Base-by-base conservation (phyloP, 2,888 invertebrate genomes). In the Drosophila robusta region DNA sequence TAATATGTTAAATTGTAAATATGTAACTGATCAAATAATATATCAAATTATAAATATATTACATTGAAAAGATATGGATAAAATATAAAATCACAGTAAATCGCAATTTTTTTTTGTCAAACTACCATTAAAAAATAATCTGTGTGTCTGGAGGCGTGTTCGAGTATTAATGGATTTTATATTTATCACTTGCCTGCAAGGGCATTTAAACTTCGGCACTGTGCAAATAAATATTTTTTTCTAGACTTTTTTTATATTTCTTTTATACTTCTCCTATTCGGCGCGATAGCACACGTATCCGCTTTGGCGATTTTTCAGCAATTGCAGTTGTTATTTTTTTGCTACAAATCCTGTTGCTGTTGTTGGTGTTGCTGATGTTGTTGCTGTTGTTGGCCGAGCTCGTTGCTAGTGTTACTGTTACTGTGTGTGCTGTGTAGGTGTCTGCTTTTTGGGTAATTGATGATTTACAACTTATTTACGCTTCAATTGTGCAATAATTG, bases 401-500 rank as follows among this genome's bases (percentile, higher is more conserved):
- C 18, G 49, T 57, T 60, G 32, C 41, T 52, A 60, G 54, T 65
- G 50, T 58, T 51, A 46, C 47, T 65, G 50, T 58, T 51, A 46
- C 47, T 63, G 46, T 64, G 52, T 51, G 68, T 45, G 46, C 56
- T 47, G 41, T 57, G 60, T 58, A 65, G 72, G 62, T 77, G 64
- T 70, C 54, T 71, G 67, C 60, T 79, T 67, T 71, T 81, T 78
- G 66, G 76, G 77, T 89, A 89, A 89, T 89, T 89, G 89, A 89
- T 89, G 90, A 89, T 89, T 87, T 87, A 88, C 90, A 87, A 89
- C 89, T 89, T 85, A 86, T 89, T 89, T 87, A 86, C 89, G 89
- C 89, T 89, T 87, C 85, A 80, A 80, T 89, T 87, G 87, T 79
- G 86, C 80, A 86, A 85, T 89, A 89, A 89, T 89, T 89, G 89